Evolutionary conservation across 2,113 vertebrate species (phyloP).

Genomic region (Cololabis saira): DNA sequence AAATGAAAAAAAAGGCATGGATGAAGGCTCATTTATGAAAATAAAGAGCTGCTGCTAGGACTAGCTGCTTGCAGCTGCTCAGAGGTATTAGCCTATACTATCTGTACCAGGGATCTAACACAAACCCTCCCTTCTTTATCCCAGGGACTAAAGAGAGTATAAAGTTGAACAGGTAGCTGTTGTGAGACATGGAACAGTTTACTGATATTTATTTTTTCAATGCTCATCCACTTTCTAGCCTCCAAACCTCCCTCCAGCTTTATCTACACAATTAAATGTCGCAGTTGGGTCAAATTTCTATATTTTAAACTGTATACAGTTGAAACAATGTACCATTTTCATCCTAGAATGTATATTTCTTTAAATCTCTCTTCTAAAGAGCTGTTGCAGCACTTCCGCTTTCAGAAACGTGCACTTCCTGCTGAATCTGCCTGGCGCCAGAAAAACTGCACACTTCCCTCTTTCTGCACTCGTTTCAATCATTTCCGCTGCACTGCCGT

Average conservation of each 20-base stretch:
- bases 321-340: conserved; percentile 28
- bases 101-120: neutral
- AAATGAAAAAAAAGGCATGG: neutral
- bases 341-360: conserved; percentile 18
- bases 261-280: conserved; percentile 3
- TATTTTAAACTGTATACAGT: conserved; percentile 7
- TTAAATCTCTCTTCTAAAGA: conserved; percentile 34
- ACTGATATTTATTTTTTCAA: too few relatives aligned
- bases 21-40: neutral
- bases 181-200: too few relatives aligned
- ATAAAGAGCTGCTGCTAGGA: neutral
- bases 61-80: neutral
- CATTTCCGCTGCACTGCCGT: conserved; percentile 51
- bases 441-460: conserved; percentile 49
- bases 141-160: too few relatives aligned
- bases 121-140: too few relatives aligned
- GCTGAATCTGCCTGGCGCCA: conserved; percentile 22
- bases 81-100: neutral
- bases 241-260: conserved; percentile 1
- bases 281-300: conserved; percentile 30
- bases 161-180: too few relatives aligned
- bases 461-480: conserved; percentile 44
- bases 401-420: conserved; percentile 72
- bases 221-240: neutral
- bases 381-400: conserved; percentile 72